Evolutionary conservation across 2,888 invertebrate genomes (phyloP), one percentile per base, ranked within the genome.

Genomic region (Tetragonisca angustula): DNA sequence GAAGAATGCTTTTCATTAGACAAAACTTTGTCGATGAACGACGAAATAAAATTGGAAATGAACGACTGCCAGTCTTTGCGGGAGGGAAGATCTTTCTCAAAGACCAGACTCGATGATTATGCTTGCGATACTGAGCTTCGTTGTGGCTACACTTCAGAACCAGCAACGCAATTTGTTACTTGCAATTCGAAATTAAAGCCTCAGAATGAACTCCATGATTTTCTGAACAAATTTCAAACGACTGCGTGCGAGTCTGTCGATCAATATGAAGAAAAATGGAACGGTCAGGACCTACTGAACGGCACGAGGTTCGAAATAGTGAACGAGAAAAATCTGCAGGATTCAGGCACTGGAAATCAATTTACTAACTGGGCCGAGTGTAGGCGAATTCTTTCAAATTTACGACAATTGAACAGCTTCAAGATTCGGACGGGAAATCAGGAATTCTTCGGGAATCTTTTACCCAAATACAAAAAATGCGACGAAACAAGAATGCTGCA

Each of bases 21-120:
- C 2, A 89, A 79, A 43, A 87, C 89, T 6, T 2, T 89, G 2
- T 86, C 89, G 11, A 73, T 89, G n/a, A 87, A 73, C 6, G 78
- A 84, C 1, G 79, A 79, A 19, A 36, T 87, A 9, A 79, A 77
- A 15, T 6, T 67, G 21, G 83, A 89, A 21, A 82, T 87, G 56
- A 76, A 80, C 19, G 32, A 21, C 4, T 76, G 72, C 4, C 17
- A 49, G 11, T 65, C 69, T 9, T 17, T 49, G 24, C 70, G 36
- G 0, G n/a, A 65, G 32, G 19, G 0, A 4, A 67, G 74, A 59
- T 71, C 68, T 24, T 75, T 68, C 11, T 52, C 72, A 52, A 77
- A 64, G n/a, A 64, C 32, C 15, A 36, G 21, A 9, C 49, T 19
- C 32, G 21, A 17, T 0, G 19, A n/a, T 59, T 52, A 59, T 17